A percentile compares a stretch with the other conserved stretches of the same genome.
Conservation (phyloP, 2,797 vertebrate species). For the Platalea minor region DNA sequence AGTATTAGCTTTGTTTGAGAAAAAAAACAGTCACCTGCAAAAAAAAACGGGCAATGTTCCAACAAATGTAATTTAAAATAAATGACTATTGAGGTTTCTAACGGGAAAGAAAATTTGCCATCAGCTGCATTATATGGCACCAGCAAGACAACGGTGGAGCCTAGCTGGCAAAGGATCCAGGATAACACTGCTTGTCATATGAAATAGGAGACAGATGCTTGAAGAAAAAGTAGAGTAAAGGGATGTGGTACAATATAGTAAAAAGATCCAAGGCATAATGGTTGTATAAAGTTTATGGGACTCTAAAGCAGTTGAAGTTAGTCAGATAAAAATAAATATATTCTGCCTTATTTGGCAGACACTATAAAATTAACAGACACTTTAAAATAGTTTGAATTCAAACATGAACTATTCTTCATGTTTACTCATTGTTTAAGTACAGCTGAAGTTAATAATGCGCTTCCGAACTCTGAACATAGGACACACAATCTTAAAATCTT, state of each 20-base stretch:
- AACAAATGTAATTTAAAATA: background rate
- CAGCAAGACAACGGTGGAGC: background rate
- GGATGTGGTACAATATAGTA: rapidly evolving
- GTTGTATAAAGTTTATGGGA: background rate
- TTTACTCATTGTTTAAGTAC: background rate
- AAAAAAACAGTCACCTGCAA: background rate
- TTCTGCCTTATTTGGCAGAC: background rate
- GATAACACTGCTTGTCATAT: background rate
- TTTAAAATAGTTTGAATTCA: background rate
- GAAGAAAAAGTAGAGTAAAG: background rate
- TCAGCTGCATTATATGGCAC: background rate
- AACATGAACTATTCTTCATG: background rate
- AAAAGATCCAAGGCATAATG: background rate
- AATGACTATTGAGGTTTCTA: background rate
- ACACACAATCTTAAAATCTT: background rate
- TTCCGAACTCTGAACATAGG: background rate
- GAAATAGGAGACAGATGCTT: background rate
- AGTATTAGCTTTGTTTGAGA: background rate
- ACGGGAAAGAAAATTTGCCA: background rate
- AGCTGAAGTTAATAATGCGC: background rate
- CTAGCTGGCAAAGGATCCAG: background rate
- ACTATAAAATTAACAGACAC: background rate
- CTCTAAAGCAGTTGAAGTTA: background rate
- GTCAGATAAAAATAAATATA: background rate
- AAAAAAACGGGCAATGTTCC: background rate